A percentile compares a stretch with the other conserved stretches of the same genome.
phyloP scores from a whole-genome alignment of 2,888 invertebrate species.

The Andrena flavipes region DNA sequence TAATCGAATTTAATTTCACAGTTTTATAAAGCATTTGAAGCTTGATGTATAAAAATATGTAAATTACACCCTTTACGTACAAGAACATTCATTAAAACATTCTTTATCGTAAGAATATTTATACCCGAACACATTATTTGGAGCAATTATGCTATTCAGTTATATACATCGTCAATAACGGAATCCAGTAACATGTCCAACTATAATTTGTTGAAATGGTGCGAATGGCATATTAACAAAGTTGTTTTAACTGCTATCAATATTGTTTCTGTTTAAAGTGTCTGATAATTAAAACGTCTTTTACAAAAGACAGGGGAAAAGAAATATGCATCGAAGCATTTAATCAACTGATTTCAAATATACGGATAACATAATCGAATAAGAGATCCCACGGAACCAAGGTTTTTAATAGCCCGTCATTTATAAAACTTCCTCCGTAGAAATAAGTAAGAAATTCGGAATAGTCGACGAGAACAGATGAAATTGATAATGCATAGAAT shows the following conservation, averaged over 20 bases:
- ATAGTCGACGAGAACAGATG: background rate
- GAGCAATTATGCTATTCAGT: conserved; percentile 23
- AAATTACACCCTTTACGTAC: background rate
- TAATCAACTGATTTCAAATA: background rate
- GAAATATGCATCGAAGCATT: conserved; percentile 31
- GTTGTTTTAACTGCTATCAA: conserved; percentile 10
- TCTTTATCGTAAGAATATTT: conserved; percentile 21
- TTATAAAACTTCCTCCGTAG: background rate
- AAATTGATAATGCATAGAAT: background rate
- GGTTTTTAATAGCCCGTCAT: background rate
- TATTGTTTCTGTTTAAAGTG: conserved; percentile 27
- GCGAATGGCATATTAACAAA: conserved; percentile 20
- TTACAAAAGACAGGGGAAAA: conserved; percentile 53
- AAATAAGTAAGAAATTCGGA: background rate
- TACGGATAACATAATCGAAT: background rate
- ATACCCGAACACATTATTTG: conserved; percentile 20
- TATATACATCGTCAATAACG: conserved; percentile 19
- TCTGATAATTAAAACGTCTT: conserved; percentile 5
- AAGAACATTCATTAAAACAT: conserved; percentile 55
- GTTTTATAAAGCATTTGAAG: background rate
- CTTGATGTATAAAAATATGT: background rate
- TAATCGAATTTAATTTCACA: background rate
- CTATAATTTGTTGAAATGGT: conserved; percentile 31
- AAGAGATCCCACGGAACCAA: background rate
- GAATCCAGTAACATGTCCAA: conserved; percentile 5